Conservation (phyloP, 2,888 invertebrate genomes). For the Metacarcinus magister region DNA sequence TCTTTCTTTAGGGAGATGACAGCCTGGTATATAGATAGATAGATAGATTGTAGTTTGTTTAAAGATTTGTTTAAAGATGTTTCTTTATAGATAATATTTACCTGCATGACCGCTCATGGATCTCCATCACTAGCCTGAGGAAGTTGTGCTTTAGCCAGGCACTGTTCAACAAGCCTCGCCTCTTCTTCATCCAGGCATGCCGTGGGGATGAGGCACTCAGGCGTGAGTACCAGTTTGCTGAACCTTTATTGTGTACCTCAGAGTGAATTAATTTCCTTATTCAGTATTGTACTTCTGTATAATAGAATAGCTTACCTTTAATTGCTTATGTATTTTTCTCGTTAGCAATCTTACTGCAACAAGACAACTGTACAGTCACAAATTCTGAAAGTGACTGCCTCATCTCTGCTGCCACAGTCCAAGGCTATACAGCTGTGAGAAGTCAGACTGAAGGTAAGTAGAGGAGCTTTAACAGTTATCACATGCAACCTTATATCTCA, state of each 20-base stretch:
- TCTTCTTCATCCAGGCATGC: constrained; percentile 82
- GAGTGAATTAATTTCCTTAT: neutral
- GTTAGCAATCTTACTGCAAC: constrained; percentile 76
- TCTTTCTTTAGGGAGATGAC: no score
- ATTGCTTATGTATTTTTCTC: neutral
- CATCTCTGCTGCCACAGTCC: constrained; percentile 78
- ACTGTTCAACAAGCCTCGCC: constrained; percentile 79
- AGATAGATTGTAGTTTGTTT: no score
- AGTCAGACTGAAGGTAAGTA: constrained; percentile 78
- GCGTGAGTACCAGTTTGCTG: constrained; percentile 66
- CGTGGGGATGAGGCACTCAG: constrained; percentile 76
- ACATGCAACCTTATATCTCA: neutral
- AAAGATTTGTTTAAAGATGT: neutral
- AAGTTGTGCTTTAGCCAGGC: constrained; percentile 76
- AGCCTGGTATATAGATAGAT: no score
- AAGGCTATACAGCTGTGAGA: constrained; percentile 79
- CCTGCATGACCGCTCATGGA: constrained; percentile 79
- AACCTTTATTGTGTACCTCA: neutral
- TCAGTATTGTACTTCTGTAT: neutral
- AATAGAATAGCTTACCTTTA: neutral
- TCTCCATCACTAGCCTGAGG: constrained; percentile 74
- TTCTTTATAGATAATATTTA: constrained; percentile 76
- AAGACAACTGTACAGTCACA: constrained; percentile 67
- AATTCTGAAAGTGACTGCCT: constrained; percentile 81
- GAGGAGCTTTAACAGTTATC: neutral